Evolutionary conservation across 1,140 invertebrate species (phyloP).

Genomic region (Augochlora pura): DNA sequence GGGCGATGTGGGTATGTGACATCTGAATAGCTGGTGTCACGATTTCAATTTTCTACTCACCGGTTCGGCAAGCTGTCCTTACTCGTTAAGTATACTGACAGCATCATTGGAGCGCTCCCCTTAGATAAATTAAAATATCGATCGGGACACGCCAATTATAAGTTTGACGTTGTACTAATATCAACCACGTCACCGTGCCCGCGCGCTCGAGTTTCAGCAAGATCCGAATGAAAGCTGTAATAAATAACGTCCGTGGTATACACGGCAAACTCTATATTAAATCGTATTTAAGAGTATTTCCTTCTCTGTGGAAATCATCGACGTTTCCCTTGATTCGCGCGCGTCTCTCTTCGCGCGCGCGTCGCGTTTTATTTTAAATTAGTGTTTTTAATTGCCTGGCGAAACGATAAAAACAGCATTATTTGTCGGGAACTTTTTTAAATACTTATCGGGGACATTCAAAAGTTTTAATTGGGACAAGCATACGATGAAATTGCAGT

Average conservation of each 20-base stretch:
- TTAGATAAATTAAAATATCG: constrained; percentile 80
- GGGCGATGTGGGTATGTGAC: constrained; percentile 65
- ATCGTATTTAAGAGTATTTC: background rate
- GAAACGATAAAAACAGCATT: background rate
- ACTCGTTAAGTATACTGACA: constrained; percentile 75
- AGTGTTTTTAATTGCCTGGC: background rate
- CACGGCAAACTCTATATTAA: too few relatives aligned
- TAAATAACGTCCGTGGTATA: constrained; percentile 47
- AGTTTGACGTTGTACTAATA: constrained; percentile 76
- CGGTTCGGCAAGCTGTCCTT: constrained; percentile 74
- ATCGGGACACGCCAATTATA: constrained; percentile 78
- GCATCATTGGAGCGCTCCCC: constrained; percentile 71
- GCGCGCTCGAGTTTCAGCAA: constrained; percentile 45
- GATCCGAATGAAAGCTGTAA: constrained; percentile 49
- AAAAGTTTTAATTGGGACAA: constrained; percentile 1
- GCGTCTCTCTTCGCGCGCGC: too few relatives aligned
- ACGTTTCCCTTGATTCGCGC: background rate
- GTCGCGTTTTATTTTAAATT: background rate
- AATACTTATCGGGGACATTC: background rate
- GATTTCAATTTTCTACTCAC: constrained; percentile 79
- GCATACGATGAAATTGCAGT: background rate
- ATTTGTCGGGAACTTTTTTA: background rate
- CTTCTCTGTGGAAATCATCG: too few relatives aligned
- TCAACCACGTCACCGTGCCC: constrained; percentile 62
- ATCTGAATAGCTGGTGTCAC: constrained; percentile 74